Evolutionary conservation across 2,797 vertebrate species (phyloP).

Genomic region (Pseudomugil tenellus): DNA sequence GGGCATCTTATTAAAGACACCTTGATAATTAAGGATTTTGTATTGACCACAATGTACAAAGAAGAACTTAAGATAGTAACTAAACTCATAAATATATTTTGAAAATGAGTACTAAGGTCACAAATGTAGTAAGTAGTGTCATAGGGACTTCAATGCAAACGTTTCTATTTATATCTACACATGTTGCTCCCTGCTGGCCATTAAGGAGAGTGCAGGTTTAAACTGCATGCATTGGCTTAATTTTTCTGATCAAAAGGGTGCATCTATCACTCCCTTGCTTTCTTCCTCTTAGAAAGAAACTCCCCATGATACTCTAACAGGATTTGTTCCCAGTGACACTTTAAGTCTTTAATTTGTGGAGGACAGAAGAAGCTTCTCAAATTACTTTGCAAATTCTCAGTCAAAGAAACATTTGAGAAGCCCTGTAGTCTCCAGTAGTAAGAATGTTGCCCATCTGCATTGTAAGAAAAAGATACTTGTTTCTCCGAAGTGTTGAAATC

Average conservation of each 20-base stretch:
- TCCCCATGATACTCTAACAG: background rate
- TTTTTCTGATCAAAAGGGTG: background rate
- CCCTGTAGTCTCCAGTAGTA: background rate
- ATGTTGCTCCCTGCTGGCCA: background rate
- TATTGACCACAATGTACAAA: too few species aligned
- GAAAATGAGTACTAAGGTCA: background rate
- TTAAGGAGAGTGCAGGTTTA: background rate
- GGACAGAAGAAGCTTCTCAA: background rate
- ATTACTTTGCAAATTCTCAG: background rate
- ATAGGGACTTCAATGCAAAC: background rate
- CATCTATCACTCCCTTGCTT: too few species aligned
- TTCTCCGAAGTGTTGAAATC: background rate
- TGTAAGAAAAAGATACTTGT: background rate
- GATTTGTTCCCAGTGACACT: background rate
- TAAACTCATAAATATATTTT: background rate
- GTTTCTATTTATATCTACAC: too few species aligned
- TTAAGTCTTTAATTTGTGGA: background rate
- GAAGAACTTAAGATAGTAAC: background rate
- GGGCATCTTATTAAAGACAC: too few species aligned
- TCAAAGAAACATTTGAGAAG: background rate
- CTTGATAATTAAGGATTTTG: too few species aligned
- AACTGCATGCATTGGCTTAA: background rate
- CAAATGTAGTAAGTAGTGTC: background rate
- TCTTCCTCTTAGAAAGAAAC: background rate
- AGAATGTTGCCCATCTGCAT: constrained; percentile 17